These are phyloP conservation scores for Pituophis catenifer DNA, from an alignment of 2,113 vertebrate genomes.

Conservation along the genomic window DNA sequence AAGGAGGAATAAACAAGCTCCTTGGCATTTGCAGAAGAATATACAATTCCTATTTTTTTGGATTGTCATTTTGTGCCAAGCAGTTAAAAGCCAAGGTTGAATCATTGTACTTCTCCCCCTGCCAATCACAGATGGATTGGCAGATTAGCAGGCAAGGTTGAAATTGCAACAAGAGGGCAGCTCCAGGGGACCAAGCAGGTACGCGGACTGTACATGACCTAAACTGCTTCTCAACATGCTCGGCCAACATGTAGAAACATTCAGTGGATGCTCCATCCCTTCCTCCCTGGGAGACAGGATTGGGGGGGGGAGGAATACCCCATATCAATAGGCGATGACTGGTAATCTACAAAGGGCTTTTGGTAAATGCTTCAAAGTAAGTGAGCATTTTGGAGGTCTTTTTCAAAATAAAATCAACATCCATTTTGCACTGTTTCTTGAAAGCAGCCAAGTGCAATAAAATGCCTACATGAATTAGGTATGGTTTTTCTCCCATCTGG, in stretches of 20 bases:
- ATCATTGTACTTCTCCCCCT: background rate
- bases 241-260: background rate
- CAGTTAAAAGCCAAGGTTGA: conserved; percentile 1
- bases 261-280: background rate
- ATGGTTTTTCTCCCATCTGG: background rate
- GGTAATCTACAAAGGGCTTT: background rate
- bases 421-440: background rate
- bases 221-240: background rate
- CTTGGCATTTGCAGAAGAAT: background rate
- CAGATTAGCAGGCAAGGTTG: background rate
- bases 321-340: background rate
- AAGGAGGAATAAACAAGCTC: background rate
- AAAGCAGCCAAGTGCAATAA: background rate
- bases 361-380: background rate
- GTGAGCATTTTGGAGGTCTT: background rate
- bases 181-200: background rate
- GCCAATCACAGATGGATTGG: background rate
- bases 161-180: background rate
- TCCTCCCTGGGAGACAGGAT: too few species aligned
- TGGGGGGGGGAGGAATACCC: background rate
- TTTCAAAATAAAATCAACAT: background rate
- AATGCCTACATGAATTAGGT: background rate
- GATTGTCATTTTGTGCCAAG: conserved; percentile 31
- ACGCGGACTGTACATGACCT: background rate
- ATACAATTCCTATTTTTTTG: background rate